These are phyloP conservation scores for Ditylenchus dipsaci DNA, from an alignment of 1,140 invertebrate genomes.

Conservation along the genomic window DNA sequence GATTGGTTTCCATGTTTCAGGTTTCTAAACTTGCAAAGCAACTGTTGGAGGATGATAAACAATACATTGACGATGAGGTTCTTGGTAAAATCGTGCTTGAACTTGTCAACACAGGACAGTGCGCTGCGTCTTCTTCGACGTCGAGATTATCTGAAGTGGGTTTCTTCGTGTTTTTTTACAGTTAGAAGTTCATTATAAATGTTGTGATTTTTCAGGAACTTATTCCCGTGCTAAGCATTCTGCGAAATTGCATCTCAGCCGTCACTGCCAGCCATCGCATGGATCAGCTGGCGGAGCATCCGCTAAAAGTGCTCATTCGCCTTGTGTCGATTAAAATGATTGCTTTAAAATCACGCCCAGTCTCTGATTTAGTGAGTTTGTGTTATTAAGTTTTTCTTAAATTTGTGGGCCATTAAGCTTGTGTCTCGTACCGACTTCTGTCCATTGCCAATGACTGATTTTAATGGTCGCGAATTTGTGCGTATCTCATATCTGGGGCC, in stretches of 20 bases:
- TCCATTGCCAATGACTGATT: background rate
- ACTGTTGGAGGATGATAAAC: no score
- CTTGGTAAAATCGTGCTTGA: no score
- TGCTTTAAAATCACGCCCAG: background rate
- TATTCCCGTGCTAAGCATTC: background rate
- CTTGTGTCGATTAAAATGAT: background rate
- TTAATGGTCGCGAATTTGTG: slow-evolving; percentile 69
- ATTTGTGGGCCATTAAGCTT: no score
- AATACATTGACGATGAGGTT: no score
- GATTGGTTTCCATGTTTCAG: no score
- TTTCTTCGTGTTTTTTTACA: no score
- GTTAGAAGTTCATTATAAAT: no score
- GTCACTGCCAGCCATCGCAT: background rate
- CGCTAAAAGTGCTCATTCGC: background rate
- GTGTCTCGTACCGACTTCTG: background rate
- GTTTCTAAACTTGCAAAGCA: no score
- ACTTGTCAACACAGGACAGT: no score
- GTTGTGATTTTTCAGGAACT: background rate
- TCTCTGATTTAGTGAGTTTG: background rate
- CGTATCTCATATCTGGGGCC: slow-evolving; percentile 79
- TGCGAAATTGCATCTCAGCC: background rate
- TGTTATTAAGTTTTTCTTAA: background rate
- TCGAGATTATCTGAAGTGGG: no score
- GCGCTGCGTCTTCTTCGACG: no score
- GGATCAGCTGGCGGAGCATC: background rate